phyloP scores from a whole-genome alignment of 2,797 vertebrate species.

The Psittacula derbiana region DNA sequence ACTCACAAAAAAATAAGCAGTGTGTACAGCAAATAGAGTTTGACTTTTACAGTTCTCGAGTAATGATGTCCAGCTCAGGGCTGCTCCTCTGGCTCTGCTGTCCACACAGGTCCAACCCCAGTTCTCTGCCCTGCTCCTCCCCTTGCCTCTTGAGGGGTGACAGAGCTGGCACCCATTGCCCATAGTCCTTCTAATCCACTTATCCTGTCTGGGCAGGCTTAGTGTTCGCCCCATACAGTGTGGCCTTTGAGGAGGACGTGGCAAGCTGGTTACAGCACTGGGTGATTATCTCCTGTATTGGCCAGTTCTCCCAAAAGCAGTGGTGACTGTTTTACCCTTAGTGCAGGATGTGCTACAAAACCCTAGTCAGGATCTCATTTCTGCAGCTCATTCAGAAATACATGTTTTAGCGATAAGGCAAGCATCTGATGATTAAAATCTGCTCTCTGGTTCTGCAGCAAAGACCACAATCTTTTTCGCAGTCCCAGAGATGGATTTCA shows the following conservation, averaged over 20 bases:
- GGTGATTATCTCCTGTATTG: background rate
- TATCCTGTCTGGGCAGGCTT: background rate
- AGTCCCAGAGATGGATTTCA: background rate
- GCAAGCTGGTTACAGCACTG: background rate
- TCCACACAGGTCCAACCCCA: background rate
- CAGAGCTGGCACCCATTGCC: accelerated
- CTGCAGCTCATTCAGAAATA: background rate
- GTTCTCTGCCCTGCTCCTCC: background rate
- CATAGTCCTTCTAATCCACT: background rate
- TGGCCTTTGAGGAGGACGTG: background rate
- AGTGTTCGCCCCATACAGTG: background rate
- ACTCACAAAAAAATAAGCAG: background rate
- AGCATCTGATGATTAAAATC: background rate
- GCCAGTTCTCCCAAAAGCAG: background rate
- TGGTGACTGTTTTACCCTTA: background rate
- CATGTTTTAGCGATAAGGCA: background rate
- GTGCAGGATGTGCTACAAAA: background rate
- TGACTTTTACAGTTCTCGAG: background rate
- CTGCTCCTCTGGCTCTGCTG: background rate
- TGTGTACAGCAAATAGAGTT: background rate
- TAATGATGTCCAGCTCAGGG: background rate
- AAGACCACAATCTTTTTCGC: background rate
- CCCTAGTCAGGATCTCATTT: background rate
- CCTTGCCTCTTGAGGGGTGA: background rate
- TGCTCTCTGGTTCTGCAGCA: background rate